Evolutionary conservation across 2,888 invertebrate genomes (phyloP), one percentile per base, ranked within the genome.

Genomic region (Athalia circularis): DNA sequence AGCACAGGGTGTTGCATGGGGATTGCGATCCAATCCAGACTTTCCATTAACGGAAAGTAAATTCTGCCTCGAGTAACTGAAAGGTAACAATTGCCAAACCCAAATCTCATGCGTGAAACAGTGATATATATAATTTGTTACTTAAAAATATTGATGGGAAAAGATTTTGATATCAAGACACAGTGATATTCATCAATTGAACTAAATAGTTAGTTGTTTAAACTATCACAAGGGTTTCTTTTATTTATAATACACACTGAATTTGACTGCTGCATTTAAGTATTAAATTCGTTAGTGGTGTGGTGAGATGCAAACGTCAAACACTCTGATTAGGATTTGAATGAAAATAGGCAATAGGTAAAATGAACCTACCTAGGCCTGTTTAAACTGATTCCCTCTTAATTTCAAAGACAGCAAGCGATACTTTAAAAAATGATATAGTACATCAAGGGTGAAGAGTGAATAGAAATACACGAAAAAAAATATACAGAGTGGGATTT

Each of bases 31-130:
- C 6, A 83, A 83, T 45, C 83, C 76, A 50, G 94, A 95, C 91
- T 96, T 96, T 87, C 93, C 93, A 86, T 91, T 93, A 77, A 94
- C 94, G 61, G 96, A 96, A 65, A 97, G 92, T 79, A 97, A 93
- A 90, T 97, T 97, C 92, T 97, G 97, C 76, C 97, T 94, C 57
- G 97, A 97, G 90, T 97, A 97, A 89, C 96, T 97, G 92, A 78
- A 93, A 92, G 90, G 85, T 82, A 83, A 81, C 11, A 72, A 72
- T 75, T 43, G 15, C 50, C 62, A 75, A 75, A 75, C 62, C 75
- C 75, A 75, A 75, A 62, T 75, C 75, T 75, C 75, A 75, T 75
- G 75, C 75, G 9, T 75, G 50, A 75, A 75, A 72, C 57, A 72
- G 57, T 72, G 47, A 72, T 72, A 3, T 59, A 59, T 47, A 72